Base-by-base conservation (phyloP, 2,888 invertebrate species). In the Drosophila percnosoma region DNA sequence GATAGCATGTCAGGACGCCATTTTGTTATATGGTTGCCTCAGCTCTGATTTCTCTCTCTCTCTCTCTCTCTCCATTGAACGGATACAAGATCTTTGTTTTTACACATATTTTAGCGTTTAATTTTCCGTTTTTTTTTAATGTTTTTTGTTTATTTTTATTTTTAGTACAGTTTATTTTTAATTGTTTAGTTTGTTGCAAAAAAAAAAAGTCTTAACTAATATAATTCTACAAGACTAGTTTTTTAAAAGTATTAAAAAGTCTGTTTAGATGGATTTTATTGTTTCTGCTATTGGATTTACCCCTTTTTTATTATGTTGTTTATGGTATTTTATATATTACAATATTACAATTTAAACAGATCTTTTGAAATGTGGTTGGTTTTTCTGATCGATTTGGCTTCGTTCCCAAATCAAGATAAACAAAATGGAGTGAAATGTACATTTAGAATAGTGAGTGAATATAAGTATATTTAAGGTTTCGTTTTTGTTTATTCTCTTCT, bases 211-310 rank as follows among this genome's bases (percentile, higher is more conserved):
- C 87, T 86, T 89, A 86, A 73, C 71, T 89, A 81, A 65, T 68
- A 81, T 87, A 84, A 73, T 78, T 71, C 82, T 89, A 87, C 66
- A 55, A 73, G 87, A 85, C 85, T 89, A 85, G 89, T 74, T 68
- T 73, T 87, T 82, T 74, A 66, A 71, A 73, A 67, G 61, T 68
- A 72, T 53, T 51, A 84, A 80, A 78, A 73, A 59, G 52, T 78
- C 53, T 34, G 52, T 64, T 51, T n/a, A 40, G n/a, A 15, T 11
- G n/a, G 6, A 15, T 29, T 57, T 57, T 15, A 55, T 52, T 71
- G 38, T 48, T 53, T 65, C 21, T 59, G 21, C 24, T 55, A 24
- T 60, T 34, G 21, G 8, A 24, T 70, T 24, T 60, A 40, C 42
- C 24, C 10, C 38, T 24, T 15, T 8, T 13, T 29, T 15, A 15